Base-by-base conservation (phyloP, 1,140 invertebrate species). In the Dryas iulia region DNA sequence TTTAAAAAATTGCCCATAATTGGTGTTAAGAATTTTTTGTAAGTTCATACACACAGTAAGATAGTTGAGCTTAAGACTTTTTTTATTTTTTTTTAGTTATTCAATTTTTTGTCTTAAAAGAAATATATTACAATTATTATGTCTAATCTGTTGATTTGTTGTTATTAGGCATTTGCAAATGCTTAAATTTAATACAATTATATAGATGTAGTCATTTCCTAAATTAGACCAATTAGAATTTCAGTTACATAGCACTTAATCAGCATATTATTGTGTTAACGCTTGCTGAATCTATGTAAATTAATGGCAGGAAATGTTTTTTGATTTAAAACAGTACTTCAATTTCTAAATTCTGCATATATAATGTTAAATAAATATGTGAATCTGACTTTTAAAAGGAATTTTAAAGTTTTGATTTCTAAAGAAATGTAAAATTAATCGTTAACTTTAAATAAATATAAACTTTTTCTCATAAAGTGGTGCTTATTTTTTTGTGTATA, bases 171-270 rank as follows among this genome's bases (percentile, higher is more conserved):
- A n/a, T n/a, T n/a, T n/a, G n/a, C n/a, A n/a, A n/a, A n/a, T n/a
- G n/a, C n/a, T n/a, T n/a, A n/a, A n/a, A n/a, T n/a, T n/a, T n/a
- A n/a, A n/a, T n/a, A n/a, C n/a, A n/a, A n/a, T n/a, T n/a, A n/a
- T n/a, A n/a, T n/a, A n/a, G n/a, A n/a, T n/a, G n/a, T n/a, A n/a
- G n/a, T n/a, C n/a, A n/a, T n/a, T n/a, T n/a, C n/a, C n/a, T n/a
- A n/a, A 47, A 47, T 47, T 47, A 21, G 35, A 47, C 39, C 39
- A 47, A 47, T 21, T 47, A 47, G 18, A 47, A 47, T 47, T 47
- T 39, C n/a, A 47, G 39, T 47, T 21, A n/a, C 39, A 2, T 18
- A 47, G 39, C 39, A 47, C 2, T 21, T 18, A 21, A 47, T 18
- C 39, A 18, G 18, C 39, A 8, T 47, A 10, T 18, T 18, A 21